phyloP scores from a whole-genome alignment of 2,888 invertebrate species.

The Amaurobius ferox region DNA sequence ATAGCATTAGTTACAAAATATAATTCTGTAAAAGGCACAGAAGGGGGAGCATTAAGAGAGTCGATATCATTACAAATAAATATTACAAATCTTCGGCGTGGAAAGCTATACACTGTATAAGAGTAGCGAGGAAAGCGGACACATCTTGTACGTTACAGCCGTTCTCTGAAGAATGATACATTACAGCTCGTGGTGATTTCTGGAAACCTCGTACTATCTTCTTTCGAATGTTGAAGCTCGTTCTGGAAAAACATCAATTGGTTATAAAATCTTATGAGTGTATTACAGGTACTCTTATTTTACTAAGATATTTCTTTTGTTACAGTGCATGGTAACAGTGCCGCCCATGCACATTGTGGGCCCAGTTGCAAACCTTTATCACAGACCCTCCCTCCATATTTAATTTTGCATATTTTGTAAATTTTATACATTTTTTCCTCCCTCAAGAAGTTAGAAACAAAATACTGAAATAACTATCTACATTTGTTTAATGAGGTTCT shows the following conservation, averaged over 20 bases:
- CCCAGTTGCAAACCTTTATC: too few species aligned
- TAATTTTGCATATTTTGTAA: too few species aligned
- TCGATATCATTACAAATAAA: conserved; percentile 2
- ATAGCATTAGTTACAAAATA: conserved; percentile 59
- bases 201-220: not conserved
- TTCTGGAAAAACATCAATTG: too few species aligned
- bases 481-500: not conserved
- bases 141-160: not conserved
- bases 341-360: too few species aligned
- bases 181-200: conserved; percentile 35
- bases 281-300: too few species aligned
- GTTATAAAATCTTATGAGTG: too few species aligned
- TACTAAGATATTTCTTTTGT: too few species aligned
- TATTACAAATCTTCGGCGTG: conserved; percentile 25
- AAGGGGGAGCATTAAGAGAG: not conserved
- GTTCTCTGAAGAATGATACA: conserved; percentile 31
- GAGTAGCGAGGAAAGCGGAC: conserved; percentile 24
- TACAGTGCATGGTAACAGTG: too few species aligned
- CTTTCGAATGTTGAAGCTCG: too few species aligned
- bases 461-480: too few species aligned
- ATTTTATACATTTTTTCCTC: not conserved
- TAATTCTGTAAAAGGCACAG: conserved; percentile 31
- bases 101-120: conserved; percentile 34
- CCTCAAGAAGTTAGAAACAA: not conserved
- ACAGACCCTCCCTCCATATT: too few species aligned